Conservation (phyloP, 2,888 invertebrate genomes). For the Caenorhabditis drosophilae region DNA sequence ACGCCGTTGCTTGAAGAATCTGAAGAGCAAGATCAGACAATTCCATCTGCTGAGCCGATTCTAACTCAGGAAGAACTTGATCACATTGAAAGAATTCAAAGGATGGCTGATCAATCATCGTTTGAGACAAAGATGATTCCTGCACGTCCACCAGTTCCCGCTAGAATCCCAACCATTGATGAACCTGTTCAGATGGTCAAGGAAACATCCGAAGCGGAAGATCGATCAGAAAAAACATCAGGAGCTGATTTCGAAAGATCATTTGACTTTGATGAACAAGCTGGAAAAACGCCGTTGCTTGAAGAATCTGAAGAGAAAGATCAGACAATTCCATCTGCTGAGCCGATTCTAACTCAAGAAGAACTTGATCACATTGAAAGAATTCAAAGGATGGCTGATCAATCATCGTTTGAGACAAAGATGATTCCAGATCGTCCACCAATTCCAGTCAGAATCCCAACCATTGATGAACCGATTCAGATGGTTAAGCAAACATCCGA, state of each 20-base stretch:
- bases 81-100: constrained; percentile 8
- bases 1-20: neutral
- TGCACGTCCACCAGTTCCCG: constrained; percentile 1
- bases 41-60: constrained; percentile 4
- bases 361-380: constrained; percentile 45
- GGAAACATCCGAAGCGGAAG: neutral
- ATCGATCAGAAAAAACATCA: neutral
- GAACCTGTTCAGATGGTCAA: neutral
- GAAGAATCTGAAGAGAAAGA: neutral
- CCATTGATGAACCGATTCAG: neutral
- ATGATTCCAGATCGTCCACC: neutral
- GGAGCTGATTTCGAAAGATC: neutral
- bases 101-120: constrained; percentile 16
- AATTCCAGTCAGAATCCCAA: neutral
- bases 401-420: constrained; percentile 4
- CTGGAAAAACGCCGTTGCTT: neutral
- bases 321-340: neutral
- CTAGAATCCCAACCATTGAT: constrained; percentile 3
- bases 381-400: constrained; percentile 41
- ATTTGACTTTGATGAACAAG: neutral
- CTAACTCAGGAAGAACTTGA: constrained; percentile 21
- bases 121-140: constrained; percentile 6
- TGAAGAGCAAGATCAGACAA: constrained; percentile 1
- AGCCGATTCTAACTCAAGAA: constrained; percentile 40
- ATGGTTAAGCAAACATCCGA: neutral